Base-by-base conservation (phyloP, 2,113 vertebrate genomes). In the Cyprinus carpio region DNA sequence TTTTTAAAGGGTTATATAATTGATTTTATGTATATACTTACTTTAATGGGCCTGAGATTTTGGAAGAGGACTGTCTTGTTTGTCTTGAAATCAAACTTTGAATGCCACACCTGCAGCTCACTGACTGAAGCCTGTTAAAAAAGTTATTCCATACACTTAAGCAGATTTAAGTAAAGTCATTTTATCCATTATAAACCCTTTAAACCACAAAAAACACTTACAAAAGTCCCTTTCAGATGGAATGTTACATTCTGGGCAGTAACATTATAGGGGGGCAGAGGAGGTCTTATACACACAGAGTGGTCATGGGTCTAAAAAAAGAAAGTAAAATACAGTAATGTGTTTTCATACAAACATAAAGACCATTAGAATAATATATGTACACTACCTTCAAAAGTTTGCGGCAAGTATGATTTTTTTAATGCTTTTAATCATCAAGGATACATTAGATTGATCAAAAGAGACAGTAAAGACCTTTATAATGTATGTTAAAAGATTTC, bases 281-380 rank as follows among this genome's bases (percentile, higher is more conserved):
- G 94, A 67, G 98, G 98, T 60, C 98, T 93, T 67, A 99, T 93
- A 82, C 98, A 99, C 1, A 84, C 76, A 1, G 98, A 99, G 86
- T 97, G 96, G 89, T 93, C 81, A 11, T 95, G 95, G 88, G 93
- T 97, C 98, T 99, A 86, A 56, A 75, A 89, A 84, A n/a, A n/a
- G 6, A 34, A 71, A 86, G 2, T 9, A 85, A 78, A 54, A 23
- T 8, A 20, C 1, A 29, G 8, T 34, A 37, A 72, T 9, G n/a
- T 0, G 31, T 60, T 34, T 6, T 64, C 51, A 64, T 31, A 29
- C 6, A 27, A 65, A 25, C 10, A 23, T 13, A 69, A 46, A 27
- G 3, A 69, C 23, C 18, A 18, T 23, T 54, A 7, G 20, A 2
- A 34, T 9, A 18, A 9, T 8, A 9, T 20, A 69, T 37, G 18